Percentiles rank a stretch among this genome's conserved stretches.
These are phyloP conservation scores for Rhopalosiphum maidis DNA, from an alignment of 1,140 invertebrate species.

Conservation along the genomic window DNA sequence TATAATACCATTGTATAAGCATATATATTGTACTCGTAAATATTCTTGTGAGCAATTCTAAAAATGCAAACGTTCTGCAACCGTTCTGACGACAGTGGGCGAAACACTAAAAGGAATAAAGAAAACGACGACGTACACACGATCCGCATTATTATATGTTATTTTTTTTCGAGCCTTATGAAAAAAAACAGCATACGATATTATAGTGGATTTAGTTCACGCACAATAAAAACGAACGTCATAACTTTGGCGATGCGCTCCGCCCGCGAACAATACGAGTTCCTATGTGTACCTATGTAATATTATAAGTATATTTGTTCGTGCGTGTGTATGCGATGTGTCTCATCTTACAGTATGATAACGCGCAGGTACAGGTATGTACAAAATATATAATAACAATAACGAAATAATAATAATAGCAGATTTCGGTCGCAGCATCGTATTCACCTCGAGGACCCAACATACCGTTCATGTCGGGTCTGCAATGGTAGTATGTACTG, in stretches of 20 bases:
- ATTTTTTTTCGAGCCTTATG: neutral
- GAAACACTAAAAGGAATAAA: neutral
- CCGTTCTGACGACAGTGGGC: neutral
- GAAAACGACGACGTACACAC: neutral
- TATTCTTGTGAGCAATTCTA: neutral
- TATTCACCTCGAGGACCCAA: neutral
- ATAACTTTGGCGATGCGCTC: neutral
- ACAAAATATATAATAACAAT: neutral
- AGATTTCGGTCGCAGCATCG: neutral
- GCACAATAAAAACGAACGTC: constrained; percentile 15
- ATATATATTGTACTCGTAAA: neutral
- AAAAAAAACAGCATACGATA: neutral
- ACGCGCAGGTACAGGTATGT: neutral
- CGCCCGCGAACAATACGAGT: neutral
- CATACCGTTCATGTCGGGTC: neutral
- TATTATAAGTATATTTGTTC: neutral
- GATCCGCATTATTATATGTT: neutral
- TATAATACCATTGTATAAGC: neutral
- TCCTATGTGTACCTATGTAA: neutral
- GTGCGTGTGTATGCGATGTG: neutral
- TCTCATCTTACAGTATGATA: neutral
- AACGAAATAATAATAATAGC: neutral
- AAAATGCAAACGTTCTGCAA: constrained; percentile 21
- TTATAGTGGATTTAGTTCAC: neutral
- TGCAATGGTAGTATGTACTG: neutral